Evolutionary conservation across 2,888 invertebrate genomes (phyloP).

Genomic region (Temnothorax rugatulus): DNA sequence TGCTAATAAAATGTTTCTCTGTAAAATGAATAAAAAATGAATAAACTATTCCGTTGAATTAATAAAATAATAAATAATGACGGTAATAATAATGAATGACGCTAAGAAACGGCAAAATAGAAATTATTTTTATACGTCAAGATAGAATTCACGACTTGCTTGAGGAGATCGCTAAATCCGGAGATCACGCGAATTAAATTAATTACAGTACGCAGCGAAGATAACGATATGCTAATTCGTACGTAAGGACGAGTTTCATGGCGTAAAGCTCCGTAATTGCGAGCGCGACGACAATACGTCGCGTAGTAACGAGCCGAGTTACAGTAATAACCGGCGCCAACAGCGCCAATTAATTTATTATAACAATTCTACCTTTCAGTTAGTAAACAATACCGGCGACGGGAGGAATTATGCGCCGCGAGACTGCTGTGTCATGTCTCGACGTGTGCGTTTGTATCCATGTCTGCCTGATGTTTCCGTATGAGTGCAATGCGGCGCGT

Average conservation of each 20-base stretch:
- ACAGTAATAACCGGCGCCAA: conserved; percentile 14
- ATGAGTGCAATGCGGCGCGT: neutral
- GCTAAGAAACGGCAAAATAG: neutral
- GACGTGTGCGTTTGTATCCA: neutral
- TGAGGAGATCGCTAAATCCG: conserved; percentile 1
- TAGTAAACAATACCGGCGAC: conserved; percentile 38
- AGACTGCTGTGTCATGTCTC: neutral
- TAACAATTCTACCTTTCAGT: conserved; percentile 50
- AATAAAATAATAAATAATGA: neutral
- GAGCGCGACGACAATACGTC: conserved; percentile 23
- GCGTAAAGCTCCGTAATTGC: conserved; percentile 28
- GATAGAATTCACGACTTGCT: neutral
- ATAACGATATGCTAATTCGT: conserved; percentile 27
- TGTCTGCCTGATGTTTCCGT: neutral
- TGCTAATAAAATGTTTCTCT: conserved; percentile 12
- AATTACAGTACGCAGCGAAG: neutral
- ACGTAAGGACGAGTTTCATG: conserved; percentile 21
- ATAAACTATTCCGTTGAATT: neutral
- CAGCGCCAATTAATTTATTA: conserved; percentile 46
- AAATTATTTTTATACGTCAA: neutral
- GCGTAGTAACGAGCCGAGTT: conserved; percentile 32
- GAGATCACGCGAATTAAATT: conserved; percentile 16
- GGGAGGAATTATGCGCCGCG: conserved; percentile 14
- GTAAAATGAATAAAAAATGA: neutral
- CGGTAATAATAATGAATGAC: neutral